A percentile compares a stretch with the other conserved stretches of the same genome.
Conservation (phyloP, 2,113 vertebrate genomes). For the Odocoileus hemionus region DNA sequence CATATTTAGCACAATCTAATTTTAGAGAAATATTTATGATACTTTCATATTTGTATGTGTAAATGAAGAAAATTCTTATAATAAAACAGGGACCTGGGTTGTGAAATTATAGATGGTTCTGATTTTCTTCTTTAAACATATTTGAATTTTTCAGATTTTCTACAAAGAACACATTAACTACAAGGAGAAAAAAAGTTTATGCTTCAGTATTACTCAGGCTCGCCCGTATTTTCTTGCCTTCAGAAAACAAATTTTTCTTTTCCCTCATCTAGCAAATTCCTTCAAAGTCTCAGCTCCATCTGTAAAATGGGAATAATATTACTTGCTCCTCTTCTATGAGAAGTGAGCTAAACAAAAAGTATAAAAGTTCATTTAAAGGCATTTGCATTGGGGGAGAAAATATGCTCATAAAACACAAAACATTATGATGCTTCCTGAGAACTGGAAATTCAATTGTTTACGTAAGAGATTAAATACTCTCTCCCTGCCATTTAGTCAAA, state of each 20-base stretch:
- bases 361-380: not conserved
- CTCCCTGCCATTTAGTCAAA: not conserved
- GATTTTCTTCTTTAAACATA: conserved; percentile 28
- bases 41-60: not conserved
- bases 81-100: not conserved
- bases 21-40: not conserved
- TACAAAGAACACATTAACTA: not conserved
- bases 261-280: not conserved
- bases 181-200: not conserved
- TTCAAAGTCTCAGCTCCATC: not conserved
- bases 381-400: not conserved
- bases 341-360: not conserved
- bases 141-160: not conserved
- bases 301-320: not conserved
- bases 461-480: not conserved
- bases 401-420: not conserved
- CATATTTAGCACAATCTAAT: not conserved
- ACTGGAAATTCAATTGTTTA: not conserved
- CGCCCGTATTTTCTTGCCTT: not conserved
- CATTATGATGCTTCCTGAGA: not conserved
- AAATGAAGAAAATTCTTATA: not conserved
- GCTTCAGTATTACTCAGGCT: not conserved
- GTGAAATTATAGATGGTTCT: not conserved
- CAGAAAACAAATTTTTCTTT: conserved; percentile 9
- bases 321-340: not conserved